phyloP scores from a whole-genome alignment of 2,888 invertebrate species.

The Diaperis boleti region DNA sequence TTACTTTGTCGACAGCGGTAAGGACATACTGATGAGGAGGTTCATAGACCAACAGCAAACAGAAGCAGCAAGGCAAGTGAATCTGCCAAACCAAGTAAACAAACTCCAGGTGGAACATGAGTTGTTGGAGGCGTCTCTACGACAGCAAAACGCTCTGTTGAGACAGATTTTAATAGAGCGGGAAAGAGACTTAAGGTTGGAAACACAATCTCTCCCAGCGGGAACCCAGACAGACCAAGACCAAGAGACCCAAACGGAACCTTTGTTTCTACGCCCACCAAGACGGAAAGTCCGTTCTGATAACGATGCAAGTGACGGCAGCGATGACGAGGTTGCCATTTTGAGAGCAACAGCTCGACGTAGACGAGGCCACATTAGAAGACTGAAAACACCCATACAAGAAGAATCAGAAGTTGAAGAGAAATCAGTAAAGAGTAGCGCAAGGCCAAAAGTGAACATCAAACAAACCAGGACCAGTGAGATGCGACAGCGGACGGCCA shows the following conservation, averaged over 20 bases:
- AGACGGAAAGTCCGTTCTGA: constrained; percentile 81
- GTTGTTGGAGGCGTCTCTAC: constrained; percentile 75
- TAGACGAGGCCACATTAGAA: constrained; percentile 62
- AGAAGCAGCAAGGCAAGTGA: constrained; percentile 52
- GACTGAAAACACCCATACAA: constrained; percentile 82
- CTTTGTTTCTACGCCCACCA: constrained; percentile 70
- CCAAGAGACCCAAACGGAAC: constrained; percentile 85
- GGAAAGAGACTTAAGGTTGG: constrained; percentile 76
- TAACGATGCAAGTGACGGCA: constrained; percentile 71
- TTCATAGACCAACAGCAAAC: constrained; percentile 83
- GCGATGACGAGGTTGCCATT: constrained; percentile 60
- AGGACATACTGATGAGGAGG: constrained; percentile 84
- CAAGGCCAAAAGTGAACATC: constrained; percentile 62
- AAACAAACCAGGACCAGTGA: constrained; percentile 73
- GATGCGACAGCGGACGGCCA: constrained; percentile 74
- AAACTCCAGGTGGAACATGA: constrained; percentile 70
- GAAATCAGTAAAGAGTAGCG: constrained; percentile 47
- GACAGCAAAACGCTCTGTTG: constrained; percentile 81
- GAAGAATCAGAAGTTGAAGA: constrained; percentile 74
- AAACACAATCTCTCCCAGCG: constrained; percentile 88
- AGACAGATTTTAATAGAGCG: constrained; percentile 81
- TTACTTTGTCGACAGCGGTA: constrained; percentile 75
- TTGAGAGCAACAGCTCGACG: constrained; percentile 62
- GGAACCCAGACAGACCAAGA: constrained; percentile 87
- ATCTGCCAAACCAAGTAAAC: constrained; percentile 61